phyloP scores from a whole-genome alignment of 2,888 invertebrate genomes.

The Heliothis peltigera region DNA sequence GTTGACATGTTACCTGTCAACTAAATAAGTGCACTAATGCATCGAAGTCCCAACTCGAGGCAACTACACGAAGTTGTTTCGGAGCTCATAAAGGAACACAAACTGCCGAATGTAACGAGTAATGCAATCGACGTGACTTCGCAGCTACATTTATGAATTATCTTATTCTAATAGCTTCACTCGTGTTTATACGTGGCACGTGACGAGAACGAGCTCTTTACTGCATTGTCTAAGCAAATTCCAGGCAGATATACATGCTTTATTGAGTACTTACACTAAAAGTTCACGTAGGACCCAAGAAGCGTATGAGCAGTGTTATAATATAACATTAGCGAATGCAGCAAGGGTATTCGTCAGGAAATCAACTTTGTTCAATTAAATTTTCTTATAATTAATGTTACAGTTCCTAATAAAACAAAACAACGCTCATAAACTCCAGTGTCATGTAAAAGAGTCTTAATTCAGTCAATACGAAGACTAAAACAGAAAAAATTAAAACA shows the following conservation, averaged over 20 bases:
- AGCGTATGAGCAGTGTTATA: no score
- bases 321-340: no score
- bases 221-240: conserved; percentile 47
- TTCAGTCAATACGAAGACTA: no score
- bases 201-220: conserved; percentile 40
- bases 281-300: conserved; percentile 17
- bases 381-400: not conserved
- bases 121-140: conserved; percentile 61
- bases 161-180: conserved; percentile 58
- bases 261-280: conserved; percentile 14
- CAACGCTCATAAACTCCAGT: not conserved
- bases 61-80: conserved; percentile 55
- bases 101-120: conserved; percentile 52
- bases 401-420: not conserved
- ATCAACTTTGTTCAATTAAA: not conserved
- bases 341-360: no score
- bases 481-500: no score
- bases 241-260: conserved; percentile 5
- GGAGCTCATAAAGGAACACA: conserved; percentile 61
- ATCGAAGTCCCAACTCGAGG: conserved; percentile 37
- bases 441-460: no score
- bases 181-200: conserved; percentile 56
- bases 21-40: conserved; percentile 26
- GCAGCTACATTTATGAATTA: conserved; percentile 52
- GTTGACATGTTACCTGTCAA: conserved; percentile 20